Conservation (phyloP, 2,113 vertebrate genomes). For the Riparia riparia region DNA sequence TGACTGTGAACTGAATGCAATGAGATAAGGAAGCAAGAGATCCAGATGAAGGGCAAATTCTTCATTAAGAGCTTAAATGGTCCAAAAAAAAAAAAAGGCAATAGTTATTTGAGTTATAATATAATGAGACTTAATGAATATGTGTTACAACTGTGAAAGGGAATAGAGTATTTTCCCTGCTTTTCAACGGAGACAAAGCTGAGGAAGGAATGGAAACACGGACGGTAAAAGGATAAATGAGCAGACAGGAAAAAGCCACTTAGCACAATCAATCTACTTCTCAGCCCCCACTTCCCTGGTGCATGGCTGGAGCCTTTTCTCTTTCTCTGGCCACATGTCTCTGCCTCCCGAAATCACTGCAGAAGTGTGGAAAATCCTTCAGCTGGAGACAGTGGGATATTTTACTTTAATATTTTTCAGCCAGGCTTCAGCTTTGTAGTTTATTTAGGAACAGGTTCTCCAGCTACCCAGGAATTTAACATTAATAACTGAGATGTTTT, state of each 20-base stretch:
- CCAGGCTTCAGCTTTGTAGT: not conserved
- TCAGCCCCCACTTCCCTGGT: not conserved
- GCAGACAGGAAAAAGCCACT: not conserved
- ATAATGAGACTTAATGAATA: not conserved
- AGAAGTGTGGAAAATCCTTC: not conserved
- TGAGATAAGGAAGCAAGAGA: not conserved
- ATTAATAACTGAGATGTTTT: not conserved
- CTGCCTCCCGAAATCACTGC: not conserved
- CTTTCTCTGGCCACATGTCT: not conserved
- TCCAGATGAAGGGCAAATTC: not conserved
- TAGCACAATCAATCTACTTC: not conserved
- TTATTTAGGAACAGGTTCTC: not conserved
- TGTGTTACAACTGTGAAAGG: accelerated
- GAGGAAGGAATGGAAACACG: not conserved
- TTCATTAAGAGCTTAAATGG: not conserved
- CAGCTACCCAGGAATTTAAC: not conserved
- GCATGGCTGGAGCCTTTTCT: not conserved
- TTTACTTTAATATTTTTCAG: not conserved
- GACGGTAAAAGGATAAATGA: not conserved
- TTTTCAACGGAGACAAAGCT: not conserved
- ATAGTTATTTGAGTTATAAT: not conserved
- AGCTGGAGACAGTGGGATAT: not conserved
- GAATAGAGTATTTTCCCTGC: not conserved
- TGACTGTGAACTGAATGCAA: accelerated
- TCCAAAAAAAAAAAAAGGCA: not conserved